Evolutionary conservation across 2,113 vertebrate species (phyloP), one percentile per base, ranked within the genome.

Genomic region (Physeter macrocephalus): DNA sequence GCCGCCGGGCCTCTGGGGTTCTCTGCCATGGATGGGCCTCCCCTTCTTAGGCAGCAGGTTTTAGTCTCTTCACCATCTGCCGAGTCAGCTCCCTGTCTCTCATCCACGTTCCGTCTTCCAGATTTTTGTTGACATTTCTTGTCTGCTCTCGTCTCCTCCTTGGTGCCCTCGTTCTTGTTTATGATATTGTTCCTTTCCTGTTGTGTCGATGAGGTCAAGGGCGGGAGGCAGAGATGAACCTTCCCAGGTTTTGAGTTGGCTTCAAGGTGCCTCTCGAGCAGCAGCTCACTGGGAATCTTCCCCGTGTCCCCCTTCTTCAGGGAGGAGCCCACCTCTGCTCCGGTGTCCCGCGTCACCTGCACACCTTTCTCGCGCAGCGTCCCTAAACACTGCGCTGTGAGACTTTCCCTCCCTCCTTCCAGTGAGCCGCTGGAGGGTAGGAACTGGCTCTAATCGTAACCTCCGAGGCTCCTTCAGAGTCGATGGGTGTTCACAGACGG

Each of bases 311-410:
- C 87, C 77, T 59, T 39, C 52, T 14, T 14, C 29, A 20, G 36
- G 39, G 89, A 21, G 29, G 89, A n/a, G 43, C 1, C 62, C 1
- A 0, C 31, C 31, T 23, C 2, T n/a, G 2, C 78, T 8, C 7
- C 1, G 39, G 20, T 3, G 27, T 2, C 46, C 78, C 4, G 0
- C 1, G 5, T 20, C 20, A 6, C 67, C 29, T 1, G 18, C 1
- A 2, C 25, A 2, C 41, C 54, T 54, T 59, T 36, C 27, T 31
- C 3, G 0, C 0, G 0, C 3, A 0, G 29, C n/a, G 12, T 59
- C 46, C 8, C 14, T 34, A 5, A 4, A 1, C 4, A 2, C 3
- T 3, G 25, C 29, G 0, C 21, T 6, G 20, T 1, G 6, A 27
- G 57, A 11, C n/a, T 31, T 72, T 14, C 13, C 34, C 34, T 7